phyloP scores from a whole-genome alignment of 2,113 vertebrate species.

The Telmatochromis bifrenatus region DNA sequence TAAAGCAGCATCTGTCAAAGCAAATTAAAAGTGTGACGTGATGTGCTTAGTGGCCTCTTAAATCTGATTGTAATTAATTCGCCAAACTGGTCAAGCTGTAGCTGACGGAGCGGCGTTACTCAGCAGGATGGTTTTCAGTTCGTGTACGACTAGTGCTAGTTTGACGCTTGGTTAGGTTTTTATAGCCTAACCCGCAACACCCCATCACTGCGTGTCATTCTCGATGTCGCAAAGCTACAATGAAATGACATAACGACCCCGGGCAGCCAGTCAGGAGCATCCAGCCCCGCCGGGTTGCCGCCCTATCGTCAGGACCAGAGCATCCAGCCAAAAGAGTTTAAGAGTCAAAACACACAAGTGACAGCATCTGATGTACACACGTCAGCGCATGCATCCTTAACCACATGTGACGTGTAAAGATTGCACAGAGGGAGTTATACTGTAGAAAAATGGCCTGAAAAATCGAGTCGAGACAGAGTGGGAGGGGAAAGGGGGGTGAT shows the following conservation, averaged over 20 bases:
- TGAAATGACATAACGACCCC: constrained; percentile 43
- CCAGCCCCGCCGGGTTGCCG: constrained; percentile 20
- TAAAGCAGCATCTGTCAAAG: constrained; percentile 31
- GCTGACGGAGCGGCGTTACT: constrained; percentile 30
- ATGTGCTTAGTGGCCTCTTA: constrained; percentile 1
- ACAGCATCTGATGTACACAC: constrained; percentile 31
- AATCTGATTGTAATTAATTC: background rate
- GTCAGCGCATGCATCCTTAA: constrained; percentile 29
- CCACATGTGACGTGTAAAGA: constrained; percentile 13
- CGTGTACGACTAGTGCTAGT: constrained; percentile 19
- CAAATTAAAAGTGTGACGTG: constrained; percentile 29
- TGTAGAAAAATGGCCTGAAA: background rate
- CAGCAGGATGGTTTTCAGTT: constrained; percentile 45
- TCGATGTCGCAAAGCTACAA: constrained; percentile 23
- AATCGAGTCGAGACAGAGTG: background rate
- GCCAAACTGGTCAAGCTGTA: background rate
- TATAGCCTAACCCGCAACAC: constrained; percentile 40
- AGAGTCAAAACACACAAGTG: constrained; percentile 50
- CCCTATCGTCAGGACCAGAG: constrained; percentile 40
- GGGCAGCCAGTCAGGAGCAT: constrained; percentile 32
- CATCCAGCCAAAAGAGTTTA: constrained; percentile 36
- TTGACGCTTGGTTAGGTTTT: constrained; percentile 53
- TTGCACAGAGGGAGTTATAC: background rate
- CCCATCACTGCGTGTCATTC: constrained; percentile 25
- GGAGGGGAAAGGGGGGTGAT: background rate